Evolutionary conservation across 2,797 vertebrate species (phyloP).

Genomic region (Sciurus vulgaris): DNA sequence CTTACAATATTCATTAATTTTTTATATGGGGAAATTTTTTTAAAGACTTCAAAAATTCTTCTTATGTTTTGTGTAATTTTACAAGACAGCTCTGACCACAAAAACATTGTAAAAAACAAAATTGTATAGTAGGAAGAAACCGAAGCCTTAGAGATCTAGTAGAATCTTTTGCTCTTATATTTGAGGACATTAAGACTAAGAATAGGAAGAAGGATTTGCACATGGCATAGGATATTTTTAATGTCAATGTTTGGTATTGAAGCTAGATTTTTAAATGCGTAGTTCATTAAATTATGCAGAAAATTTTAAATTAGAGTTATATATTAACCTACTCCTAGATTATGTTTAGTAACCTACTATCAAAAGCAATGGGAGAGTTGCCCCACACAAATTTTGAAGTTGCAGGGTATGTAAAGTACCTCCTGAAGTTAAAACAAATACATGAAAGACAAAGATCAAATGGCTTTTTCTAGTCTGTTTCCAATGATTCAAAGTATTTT

Average conservation of each 20-base stretch:
- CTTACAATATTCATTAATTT: not conserved
- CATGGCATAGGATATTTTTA: not conserved
- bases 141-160: not conserved
- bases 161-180: not conserved
- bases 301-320: not conserved
- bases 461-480: constrained; percentile 41
- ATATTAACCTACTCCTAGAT: not conserved
- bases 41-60: not conserved
- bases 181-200: not conserved
- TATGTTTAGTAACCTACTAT: not conserved
- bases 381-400: not conserved
- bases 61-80: not conserved
- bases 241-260: not conserved
- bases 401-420: constrained; percentile 31
- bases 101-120: not conserved
- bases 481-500: constrained; percentile 65
- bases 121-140: not conserved
- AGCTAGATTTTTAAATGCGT: not conserved
- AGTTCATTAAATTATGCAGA: not conserved
- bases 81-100: not conserved
- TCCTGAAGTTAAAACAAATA: constrained; percentile 66
- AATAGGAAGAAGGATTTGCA: not conserved
- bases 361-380: not conserved
- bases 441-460: constrained; percentile 47
- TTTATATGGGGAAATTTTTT: not conserved